Base-by-base conservation (phyloP, 2,888 invertebrate genomes). In the Lasioglossum lativentre region DNA sequence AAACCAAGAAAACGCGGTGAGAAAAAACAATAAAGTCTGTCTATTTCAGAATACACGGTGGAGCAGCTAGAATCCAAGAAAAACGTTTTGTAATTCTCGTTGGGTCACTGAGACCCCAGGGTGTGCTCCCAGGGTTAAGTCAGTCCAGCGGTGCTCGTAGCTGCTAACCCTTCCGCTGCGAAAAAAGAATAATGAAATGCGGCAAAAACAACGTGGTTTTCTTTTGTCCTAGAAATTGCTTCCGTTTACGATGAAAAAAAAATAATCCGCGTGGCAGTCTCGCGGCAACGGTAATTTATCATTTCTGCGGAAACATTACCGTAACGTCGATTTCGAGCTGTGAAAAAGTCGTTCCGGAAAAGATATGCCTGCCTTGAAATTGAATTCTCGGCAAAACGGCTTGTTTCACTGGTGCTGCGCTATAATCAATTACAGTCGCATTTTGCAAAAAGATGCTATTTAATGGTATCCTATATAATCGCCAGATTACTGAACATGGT, bases 121-220 rank as follows among this genome's bases (percentile, higher is more conserved):
- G 30, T 30, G 30, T 73, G 47, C 19, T 30, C 23, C 71, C 16
- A 45, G 71, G 42, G 70, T 42, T 52, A 63, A 63, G 63, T 63
- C 63, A 16, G 63, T 63, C 14, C 16, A 6, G 1, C 63, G 63
- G 30, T 14, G 27, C 30, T 27, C 30, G 63, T 6, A 30, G 30
- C 30, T 30, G 63, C 63, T 63, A 63, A 63, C 16, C 30, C 30
- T 63, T 63, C 63, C 63, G 16, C 30, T 16, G 30, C 16, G 63
- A 63, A 63, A 63, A 56, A 30, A 30, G 30, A 63, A 63, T 63
- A 63, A 63, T 63, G 30, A 63, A 63, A 63, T 19, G 63, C 63
- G 16, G 63, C 30, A 30, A 63, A 63, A 63, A 63, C 27, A 63
- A 14, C 5, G 2, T 6, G 63, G 16, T 2, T 63, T 63, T 63